Percentiles rank a stretch among this genome's conserved stretches.
Conservation (phyloP, 2,797 vertebrate species). For the Loris lydekkerianus region DNA sequence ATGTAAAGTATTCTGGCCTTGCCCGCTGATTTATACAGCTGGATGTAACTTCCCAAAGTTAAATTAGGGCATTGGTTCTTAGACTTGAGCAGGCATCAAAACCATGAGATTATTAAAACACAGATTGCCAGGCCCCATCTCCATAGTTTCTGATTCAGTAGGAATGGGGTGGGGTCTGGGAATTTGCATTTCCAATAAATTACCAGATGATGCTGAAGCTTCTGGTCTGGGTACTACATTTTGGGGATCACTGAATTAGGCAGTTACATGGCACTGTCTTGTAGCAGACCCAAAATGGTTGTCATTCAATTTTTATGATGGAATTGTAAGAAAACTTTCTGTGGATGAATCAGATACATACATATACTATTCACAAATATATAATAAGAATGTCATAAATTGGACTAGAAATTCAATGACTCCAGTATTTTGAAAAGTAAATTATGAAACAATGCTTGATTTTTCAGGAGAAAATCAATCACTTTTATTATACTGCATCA, state of each 20-base stretch:
- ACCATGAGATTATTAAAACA: background rate
- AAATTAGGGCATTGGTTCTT: background rate
- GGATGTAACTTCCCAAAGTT: conserved; percentile 13
- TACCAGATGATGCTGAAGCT: background rate
- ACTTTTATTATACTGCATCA: background rate
- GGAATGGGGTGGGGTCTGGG: background rate
- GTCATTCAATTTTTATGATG: conserved; percentile 35
- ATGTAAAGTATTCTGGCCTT: background rate
- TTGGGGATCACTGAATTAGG: background rate
- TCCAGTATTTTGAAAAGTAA: conserved; percentile 48
- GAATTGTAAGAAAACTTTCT: conserved; percentile 56
- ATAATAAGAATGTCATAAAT: conserved; percentile 45
- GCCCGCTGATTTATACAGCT: background rate
- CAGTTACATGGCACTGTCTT: background rate
- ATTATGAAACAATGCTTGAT: conserved; percentile 57
- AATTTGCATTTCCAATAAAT: conserved; percentile 7
- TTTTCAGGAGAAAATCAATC: conserved; percentile 59
- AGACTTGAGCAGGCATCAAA: conserved; percentile 2
- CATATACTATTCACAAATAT: conserved; percentile 41
- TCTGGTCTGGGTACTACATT: background rate
- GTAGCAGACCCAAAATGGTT: background rate
- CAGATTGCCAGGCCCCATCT: background rate
- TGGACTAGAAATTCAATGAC: conserved; percentile 50
- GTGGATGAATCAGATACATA: conserved; percentile 23
- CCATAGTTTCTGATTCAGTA: conserved; percentile 15